These are phyloP conservation scores for Aegithalos caudatus DNA, from an alignment of 2,113 vertebrate genomes.

Conservation along the genomic window DNA sequence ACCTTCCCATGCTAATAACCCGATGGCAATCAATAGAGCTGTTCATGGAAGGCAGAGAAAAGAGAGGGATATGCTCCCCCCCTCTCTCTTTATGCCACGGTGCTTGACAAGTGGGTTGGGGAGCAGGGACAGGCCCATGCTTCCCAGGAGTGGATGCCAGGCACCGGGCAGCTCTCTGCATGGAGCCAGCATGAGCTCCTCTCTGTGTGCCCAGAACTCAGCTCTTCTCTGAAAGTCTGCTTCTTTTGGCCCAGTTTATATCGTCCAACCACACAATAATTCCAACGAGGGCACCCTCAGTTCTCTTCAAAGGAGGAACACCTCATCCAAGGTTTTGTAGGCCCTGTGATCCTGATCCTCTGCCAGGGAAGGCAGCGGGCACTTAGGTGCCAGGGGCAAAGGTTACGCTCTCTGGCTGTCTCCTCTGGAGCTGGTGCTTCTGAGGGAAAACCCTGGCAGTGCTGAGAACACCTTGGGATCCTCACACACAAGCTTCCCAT, in stretches of 20 bases:
- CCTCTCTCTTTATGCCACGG: background rate
- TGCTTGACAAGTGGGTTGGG: background rate
- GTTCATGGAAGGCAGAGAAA: slow-evolving; percentile 42
- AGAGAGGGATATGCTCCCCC: background rate
- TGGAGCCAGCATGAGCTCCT: fast-evolving
- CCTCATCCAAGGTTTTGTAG: fast-evolving
- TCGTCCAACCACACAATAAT: background rate
- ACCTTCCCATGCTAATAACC: slow-evolving; percentile 66
- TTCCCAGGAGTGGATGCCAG: background rate
- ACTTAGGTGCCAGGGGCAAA: background rate
- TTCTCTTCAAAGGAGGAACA: background rate
- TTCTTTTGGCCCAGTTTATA: background rate
- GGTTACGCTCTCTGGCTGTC: background rate
- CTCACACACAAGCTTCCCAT: background rate
- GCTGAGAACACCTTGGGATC: background rate
- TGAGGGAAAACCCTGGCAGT: background rate
- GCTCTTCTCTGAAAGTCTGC: background rate
- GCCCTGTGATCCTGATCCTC: background rate
- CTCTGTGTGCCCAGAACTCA: background rate
- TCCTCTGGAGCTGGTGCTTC: background rate
- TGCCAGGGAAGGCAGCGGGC: background rate
- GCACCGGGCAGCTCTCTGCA: background rate
- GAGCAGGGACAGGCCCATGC: background rate
- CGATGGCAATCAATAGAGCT: slow-evolving; percentile 50
- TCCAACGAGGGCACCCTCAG: fast-evolving